These are phyloP conservation scores for Leptonema lineaticorne DNA, from an alignment of 1,140 invertebrate species.

Conservation along the genomic window DNA sequence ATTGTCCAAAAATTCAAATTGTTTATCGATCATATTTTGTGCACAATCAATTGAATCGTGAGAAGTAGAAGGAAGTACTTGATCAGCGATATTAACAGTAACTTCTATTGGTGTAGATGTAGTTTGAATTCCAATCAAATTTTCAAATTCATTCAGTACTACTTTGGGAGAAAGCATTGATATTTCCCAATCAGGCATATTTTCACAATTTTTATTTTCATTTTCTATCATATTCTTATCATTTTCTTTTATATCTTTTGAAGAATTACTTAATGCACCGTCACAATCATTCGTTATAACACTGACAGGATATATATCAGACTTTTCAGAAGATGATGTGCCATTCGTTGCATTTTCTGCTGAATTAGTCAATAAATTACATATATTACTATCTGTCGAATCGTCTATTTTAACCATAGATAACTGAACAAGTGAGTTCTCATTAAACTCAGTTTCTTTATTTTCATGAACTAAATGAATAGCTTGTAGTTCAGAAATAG, in stretches of 20 bases:
- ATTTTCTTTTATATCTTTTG: background rate
- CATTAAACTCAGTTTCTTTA: too few relatives aligned
- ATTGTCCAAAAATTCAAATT: conserved; percentile 39
- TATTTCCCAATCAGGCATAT: background rate
- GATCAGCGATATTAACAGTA: background rate
- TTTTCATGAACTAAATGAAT: background rate
- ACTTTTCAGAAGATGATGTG: conserved; percentile 6
- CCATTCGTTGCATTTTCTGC: background rate
- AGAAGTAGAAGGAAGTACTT: background rate
- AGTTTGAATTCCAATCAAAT: background rate
- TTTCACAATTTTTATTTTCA: background rate
- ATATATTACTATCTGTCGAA: background rate
- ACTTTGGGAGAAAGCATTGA: background rate
- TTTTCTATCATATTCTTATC: background rate
- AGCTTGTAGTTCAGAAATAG: background rate
- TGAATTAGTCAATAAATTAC: background rate
- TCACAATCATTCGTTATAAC: background rate
- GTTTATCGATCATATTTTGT: conserved; percentile 33
- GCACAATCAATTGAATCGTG: conserved; percentile 28
- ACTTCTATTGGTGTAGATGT: conserved; percentile 16
- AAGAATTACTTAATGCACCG: background rate
- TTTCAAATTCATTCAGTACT: background rate
- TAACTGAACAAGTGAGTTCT: background rate
- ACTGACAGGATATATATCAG: background rate
- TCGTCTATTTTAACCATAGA: too few relatives aligned